Base-by-base conservation (phyloP, 1,140 invertebrate genomes). In the Lepidurus arcticus region DNA sequence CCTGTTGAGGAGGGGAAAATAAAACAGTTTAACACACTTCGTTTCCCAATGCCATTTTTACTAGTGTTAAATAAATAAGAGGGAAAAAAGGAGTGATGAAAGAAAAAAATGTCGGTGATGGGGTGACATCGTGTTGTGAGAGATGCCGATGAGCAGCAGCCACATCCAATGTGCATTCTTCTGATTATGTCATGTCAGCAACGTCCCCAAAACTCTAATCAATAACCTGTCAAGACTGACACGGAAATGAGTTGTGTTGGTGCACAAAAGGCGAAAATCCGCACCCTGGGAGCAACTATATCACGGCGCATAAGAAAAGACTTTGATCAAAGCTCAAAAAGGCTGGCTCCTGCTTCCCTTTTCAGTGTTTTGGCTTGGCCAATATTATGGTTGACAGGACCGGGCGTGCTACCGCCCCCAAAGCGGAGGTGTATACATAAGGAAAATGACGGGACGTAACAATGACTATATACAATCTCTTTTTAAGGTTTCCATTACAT, bases 111-210 rank as follows among this genome's bases (percentile, higher is more conserved):
- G 53, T 0, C 8, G 16, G 53, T n/a, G 16, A 65, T 21, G 53
- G 53, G 53, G 21, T 65, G 21, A 65, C 53, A 65, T 16, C 53
- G 13, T 16, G 53, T 65, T 65, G 13, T 16, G 53, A 65, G 4
- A 34, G 21, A 21, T 65, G 53, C 16, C 9, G 13, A 65, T 65
- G 53, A 65, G 45, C 10, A 11, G 45, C 45, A 47, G 53, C 13
- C 1, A 65, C 6, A 65, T 65, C 21, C 21, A 21, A n/a, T 65
- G 53, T 16, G 53, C 53, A 9, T 65, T 65, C 21, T 65, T 65
- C 53, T 65, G 53, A 65, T 65, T 65, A 65, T 65, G 53, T 65
- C 53, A 65, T 65, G 53, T 16, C 53, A 65, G 53, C 53, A 65
- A 7, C 53, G 6, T 65, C 53, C 53, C 53, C 53, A 16, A 65